Conservation (phyloP, 2,113 vertebrate genomes). For the Xenopus laevis region DNA sequence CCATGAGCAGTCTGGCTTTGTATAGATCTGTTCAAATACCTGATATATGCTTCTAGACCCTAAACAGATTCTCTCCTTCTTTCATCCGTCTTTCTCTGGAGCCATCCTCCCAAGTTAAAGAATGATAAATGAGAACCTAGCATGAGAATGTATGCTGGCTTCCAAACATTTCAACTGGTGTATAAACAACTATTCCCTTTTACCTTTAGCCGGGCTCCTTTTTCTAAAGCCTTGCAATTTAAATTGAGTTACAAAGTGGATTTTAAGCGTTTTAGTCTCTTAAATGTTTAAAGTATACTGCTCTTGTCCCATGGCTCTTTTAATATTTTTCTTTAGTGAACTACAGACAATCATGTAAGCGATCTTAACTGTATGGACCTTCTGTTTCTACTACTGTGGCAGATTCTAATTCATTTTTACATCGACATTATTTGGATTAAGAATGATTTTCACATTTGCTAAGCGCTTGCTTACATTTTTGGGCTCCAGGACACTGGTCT, state of each 20-base stretch:
- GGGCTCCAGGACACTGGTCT: neutral
- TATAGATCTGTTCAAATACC: constrained; percentile 67
- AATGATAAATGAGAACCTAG: constrained; percentile 72
- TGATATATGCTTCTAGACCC: constrained; percentile 63
- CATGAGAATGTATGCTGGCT: constrained; percentile 70
- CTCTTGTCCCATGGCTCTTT: constrained; percentile 52
- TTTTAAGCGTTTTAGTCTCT: constrained; percentile 62
- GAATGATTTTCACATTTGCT: neutral
- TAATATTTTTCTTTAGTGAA: constrained; percentile 50
- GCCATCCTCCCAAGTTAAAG: constrained; percentile 65
- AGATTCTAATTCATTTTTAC: too few species aligned
- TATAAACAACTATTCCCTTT: constrained; percentile 71
- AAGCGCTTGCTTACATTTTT: neutral
- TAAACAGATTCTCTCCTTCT: constrained; percentile 68
- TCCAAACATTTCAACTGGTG: constrained; percentile 70
- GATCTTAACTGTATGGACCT: neutral
- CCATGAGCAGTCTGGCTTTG: constrained; percentile 59
- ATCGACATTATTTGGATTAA: neutral
- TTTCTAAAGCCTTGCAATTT: constrained; percentile 56
- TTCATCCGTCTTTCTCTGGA: constrained; percentile 61
- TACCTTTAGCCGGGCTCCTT: constrained; percentile 63
- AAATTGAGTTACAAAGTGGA: constrained; percentile 55
- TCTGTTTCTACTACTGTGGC: neutral
- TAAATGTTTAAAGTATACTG: constrained; percentile 59
- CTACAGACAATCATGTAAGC: constrained; percentile 13